Percentiles rank a stretch among this genome's conserved stretches.
phyloP scores from a whole-genome alignment of 2,113 vertebrate species.

The Pachyramphus minor region DNA sequence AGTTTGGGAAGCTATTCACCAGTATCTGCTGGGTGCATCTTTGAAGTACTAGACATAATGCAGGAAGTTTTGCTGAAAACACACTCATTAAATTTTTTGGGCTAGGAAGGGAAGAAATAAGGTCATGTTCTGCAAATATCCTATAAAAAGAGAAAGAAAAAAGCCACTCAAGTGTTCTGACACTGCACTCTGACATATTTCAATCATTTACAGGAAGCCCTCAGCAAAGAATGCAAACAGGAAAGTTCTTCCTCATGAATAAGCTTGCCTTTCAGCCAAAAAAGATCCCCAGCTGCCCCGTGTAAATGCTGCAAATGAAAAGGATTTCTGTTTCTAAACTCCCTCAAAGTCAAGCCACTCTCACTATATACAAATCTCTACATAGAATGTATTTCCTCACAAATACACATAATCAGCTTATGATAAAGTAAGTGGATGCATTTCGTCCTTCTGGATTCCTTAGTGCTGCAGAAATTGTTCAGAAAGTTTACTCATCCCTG shows the following conservation, averaged over 20 bases:
- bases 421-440: background rate
- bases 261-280: conserved; percentile 19
- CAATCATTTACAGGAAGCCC: conserved; percentile 38
- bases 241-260: conserved; percentile 37
- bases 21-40: conserved; percentile 43
- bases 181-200: conserved; percentile 30
- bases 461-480: background rate
- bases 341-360: background rate
- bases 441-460: background rate
- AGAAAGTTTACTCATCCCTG: background rate
- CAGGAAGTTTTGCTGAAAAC: conserved; percentile 49
- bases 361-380: background rate
- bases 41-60: conserved; percentile 37
- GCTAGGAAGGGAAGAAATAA: conserved; percentile 34
- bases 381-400: background rate
- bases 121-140: conserved; percentile 38
- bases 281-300: background rate
- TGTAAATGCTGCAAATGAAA: background rate
- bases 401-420: background rate
- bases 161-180: background rate
- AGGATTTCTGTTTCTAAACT: conserved; percentile 7
- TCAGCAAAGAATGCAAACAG: conserved; percentile 48
- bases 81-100: conserved; percentile 43
- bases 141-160: background rate
- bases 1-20: conserved; percentile 56